Base-by-base conservation (phyloP, 2,797 vertebrate species). In the Acanthiza pusilla region DNA sequence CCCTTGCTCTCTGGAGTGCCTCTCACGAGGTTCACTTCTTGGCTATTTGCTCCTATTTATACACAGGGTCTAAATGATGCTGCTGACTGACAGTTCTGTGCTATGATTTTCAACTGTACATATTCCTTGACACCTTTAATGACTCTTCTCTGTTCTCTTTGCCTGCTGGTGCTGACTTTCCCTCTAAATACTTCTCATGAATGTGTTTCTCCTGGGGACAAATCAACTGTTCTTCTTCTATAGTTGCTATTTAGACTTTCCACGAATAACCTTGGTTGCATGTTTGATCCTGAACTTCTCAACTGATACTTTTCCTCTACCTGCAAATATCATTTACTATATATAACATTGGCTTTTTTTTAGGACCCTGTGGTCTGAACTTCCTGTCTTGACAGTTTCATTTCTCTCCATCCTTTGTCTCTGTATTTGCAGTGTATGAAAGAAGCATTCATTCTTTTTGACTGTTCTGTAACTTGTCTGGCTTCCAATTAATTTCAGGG, bases 41-140 rank as follows among this genome's bases (percentile, higher is more conserved):
- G 88, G 92, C 84, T 89, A 92, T 81, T 88, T 95, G 81, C 85
- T 93, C 74, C 75, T 89, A 76, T 47, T 68, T 81, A 38, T 29
- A 74, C 43, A 50, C 27, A 54, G 13, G 19, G 29, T 67, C 70
- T 72, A 60, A 88, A 84, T 60, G 71, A 23, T 62, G 17, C 48
- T 66, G 71, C 67, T 78, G 82, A 40, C 54, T 91, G 88, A 76
- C 89, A 91, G 68, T 79, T 94, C 50, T 20, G 16, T 90, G 83
- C 73, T 91, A 5, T 87, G 88, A 87, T 93, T 88, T 93, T 84
- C 76, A 67, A 71, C 66, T 93, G 67, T 90, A 63, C 34, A 0
- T 87, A 36, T 58, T 95, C 89, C 80, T 86, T 88, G 77, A 89
- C 94, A 95, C 95, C 80, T 96, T 90, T 96, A 96, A 94, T 96